Evolutionary conservation across 1,140 invertebrate species (phyloP), one percentile per base, ranked within the genome.

Genomic region (Drosophila bocqueti): DNA sequence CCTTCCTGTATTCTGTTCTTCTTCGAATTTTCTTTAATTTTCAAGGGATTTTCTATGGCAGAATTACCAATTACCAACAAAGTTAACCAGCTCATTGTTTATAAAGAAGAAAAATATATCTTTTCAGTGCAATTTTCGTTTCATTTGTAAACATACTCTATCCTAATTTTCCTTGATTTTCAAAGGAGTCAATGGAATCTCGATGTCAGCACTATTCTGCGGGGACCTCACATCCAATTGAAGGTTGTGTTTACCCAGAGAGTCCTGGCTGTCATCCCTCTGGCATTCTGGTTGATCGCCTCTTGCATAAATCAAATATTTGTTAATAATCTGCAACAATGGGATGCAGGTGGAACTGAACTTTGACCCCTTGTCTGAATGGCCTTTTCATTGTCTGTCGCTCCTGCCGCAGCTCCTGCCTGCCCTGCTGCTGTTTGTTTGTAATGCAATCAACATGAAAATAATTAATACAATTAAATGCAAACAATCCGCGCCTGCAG

Each of bases 381-480:
- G 55, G 47, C 74, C 62, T 82, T 62, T 80, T 67, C 54, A 57
- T 46, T 46, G 42, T 29, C 50, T 43, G 34, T 24, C 31, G 11
- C 18, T 21, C 18, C 29, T 31, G 31, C 31, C 31, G 31, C 31
- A 31, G 31, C 31, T 31, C 31, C 31, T 16, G 29, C 29, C 29
- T 9, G 29, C 29, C 7, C 9, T 18, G n/a, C 18, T 59, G 29
- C 40, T 58, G 21, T 31, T 50, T 57, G 66, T 50, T 57, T 76
- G 69, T 74, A 86, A 83, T 83, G 80, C 83, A 86, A 89, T 86
- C 83, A 85, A 83, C 83, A 83, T 80, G 72, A 89, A 86, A 79
- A 87, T 87, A 86, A 83, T 87, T 87, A 87, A 89, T 80, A 86
- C 64, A 89, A 87, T 83, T 83, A 83, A 83, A 83, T 71, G 76